These are phyloP conservation scores for Ooceraea biroi DNA, from an alignment of 1,140 invertebrate genomes.

Conservation along the genomic window DNA sequence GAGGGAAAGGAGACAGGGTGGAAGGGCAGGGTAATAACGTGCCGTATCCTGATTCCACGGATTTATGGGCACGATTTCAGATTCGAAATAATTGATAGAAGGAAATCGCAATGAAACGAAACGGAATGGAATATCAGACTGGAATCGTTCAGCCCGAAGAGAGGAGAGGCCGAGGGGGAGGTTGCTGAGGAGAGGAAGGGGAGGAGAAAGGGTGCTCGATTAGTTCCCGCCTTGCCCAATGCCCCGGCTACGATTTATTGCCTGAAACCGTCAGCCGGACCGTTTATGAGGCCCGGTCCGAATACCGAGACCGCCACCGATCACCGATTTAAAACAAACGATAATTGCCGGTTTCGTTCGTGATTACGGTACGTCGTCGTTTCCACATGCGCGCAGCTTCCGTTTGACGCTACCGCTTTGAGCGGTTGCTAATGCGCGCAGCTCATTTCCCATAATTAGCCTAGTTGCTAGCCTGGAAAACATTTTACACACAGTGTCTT, in stretches of 20 bases:
- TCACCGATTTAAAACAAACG: constrained; percentile 61
- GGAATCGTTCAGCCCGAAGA: constrained; percentile 24
- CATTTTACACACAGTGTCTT: too few relatives aligned
- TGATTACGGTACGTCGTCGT: constrained; percentile 60
- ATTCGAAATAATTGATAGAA: constrained; percentile 78
- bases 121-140: constrained; percentile 73
- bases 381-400: constrained; percentile 60
- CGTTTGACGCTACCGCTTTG: constrained; percentile 55
- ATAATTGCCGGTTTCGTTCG: constrained; percentile 65
- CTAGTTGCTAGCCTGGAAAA: not conserved
- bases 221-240: constrained; percentile 75
- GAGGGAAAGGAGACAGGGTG: constrained; percentile 50
- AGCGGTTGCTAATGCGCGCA: constrained; percentile 43
- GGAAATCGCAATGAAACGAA: constrained; percentile 76
- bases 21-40: constrained; percentile 64
- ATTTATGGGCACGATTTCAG: constrained; percentile 74
- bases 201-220: constrained; percentile 61
- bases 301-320: constrained; percentile 55
- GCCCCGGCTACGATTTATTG: constrained; percentile 68
- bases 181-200: not conserved
- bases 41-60: constrained; percentile 70
- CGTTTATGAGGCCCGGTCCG: constrained; percentile 57
- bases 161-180: not conserved
- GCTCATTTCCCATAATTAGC: constrained; percentile 59
- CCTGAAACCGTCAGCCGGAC: constrained; percentile 61